These are phyloP conservation scores for Hippocampus abdominalis DNA, from an alignment of 2,113 vertebrate species.

Conservation along the genomic window DNA sequence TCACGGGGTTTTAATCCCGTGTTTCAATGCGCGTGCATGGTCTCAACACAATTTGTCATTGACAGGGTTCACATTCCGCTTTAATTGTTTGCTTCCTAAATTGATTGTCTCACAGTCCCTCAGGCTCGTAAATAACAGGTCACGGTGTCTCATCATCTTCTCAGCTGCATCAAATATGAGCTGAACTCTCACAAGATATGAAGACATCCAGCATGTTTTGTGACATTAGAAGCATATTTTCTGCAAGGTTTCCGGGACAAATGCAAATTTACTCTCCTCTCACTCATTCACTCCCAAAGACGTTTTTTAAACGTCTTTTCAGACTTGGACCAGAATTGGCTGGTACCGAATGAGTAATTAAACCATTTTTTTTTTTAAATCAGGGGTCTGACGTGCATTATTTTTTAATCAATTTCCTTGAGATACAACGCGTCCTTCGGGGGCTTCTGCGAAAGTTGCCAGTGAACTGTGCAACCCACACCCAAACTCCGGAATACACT, in stretches of 20 bases:
- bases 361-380: too few relatives aligned
- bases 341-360: too few relatives aligned
- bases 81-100: constrained; percentile 29
- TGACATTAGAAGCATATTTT: background rate
- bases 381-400: too few relatives aligned
- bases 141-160: constrained; percentile 11
- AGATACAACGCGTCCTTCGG: too few relatives aligned
- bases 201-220: background rate
- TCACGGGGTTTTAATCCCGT: constrained; percentile 61
- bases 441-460: too few relatives aligned
- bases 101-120: constrained; percentile 47
- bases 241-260: background rate
- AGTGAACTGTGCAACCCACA: too few relatives aligned
- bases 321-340: too few relatives aligned
- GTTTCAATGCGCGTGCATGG: constrained; percentile 59
- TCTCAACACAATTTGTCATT: constrained; percentile 58
- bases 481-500: too few relatives aligned
- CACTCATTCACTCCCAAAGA: too few relatives aligned
- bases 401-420: too few relatives aligned
- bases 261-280: background rate
- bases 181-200: background rate
- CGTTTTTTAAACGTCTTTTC: too few relatives aligned
- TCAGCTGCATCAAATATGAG: constrained; percentile 3
- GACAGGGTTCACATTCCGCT: constrained; percentile 36
- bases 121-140: constrained; percentile 7